Percentiles rank a stretch among this genome's conserved stretches.
Evolutionary conservation across 1,140 invertebrate genomes (phyloP).

Genomic region (Trichonephila clavata): DNA sequence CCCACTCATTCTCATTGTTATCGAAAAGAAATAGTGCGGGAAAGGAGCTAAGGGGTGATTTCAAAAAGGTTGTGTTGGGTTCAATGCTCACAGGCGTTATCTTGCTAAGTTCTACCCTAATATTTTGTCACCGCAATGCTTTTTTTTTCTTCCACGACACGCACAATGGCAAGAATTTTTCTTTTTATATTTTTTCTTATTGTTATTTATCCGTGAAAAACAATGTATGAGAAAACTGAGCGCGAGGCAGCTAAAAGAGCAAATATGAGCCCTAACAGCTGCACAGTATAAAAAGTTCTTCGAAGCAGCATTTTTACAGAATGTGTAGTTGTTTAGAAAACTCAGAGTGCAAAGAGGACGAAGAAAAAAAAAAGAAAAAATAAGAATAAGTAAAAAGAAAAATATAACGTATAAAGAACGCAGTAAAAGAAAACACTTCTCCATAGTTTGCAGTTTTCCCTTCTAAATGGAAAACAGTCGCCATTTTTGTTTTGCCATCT

Average conservation of each 20-base stretch:
- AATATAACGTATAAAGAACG: neutral
- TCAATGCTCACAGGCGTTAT: neutral
- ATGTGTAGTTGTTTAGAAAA: neutral
- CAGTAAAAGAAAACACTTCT: neutral
- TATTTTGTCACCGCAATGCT: neutral
- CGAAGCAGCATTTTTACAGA: slow-evolving; percentile 8
- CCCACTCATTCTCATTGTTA: neutral
- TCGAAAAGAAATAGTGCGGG: neutral
- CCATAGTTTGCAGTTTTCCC: slow-evolving; percentile 3
- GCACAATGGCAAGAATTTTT: neutral
- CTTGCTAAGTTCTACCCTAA: slow-evolving; percentile 38
- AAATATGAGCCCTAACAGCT: slow-evolving; percentile 40
- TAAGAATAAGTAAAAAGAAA: neutral
- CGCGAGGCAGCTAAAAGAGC: neutral
- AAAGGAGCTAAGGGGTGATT: slow-evolving; percentile 28
- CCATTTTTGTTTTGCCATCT: slow-evolving; percentile 39
- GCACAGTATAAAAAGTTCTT: slow-evolving; percentile 14
- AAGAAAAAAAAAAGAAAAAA: neutral
- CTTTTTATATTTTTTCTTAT: neutral
- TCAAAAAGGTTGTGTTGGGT: neutral
- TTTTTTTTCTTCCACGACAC: neutral
- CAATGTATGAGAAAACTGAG: slow-evolving; percentile 12
- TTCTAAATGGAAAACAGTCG: slow-evolving; percentile 54
- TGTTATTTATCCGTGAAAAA: slow-evolving; percentile 15
- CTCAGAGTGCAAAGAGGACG: neutral